phyloP scores from a whole-genome alignment of 2,797 vertebrate genomes.

The Rhincodon typus region DNA sequence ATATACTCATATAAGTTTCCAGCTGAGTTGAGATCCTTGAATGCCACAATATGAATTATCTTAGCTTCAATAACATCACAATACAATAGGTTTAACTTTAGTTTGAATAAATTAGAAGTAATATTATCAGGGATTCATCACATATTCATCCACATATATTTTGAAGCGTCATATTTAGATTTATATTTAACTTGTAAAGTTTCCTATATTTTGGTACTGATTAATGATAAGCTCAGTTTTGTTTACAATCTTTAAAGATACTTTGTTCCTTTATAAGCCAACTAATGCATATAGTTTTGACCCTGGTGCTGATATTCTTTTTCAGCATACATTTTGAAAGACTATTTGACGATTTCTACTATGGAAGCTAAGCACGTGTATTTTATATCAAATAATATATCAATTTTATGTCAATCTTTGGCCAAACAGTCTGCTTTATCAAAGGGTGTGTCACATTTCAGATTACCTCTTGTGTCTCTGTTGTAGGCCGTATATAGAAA shows the following conservation, averaged over 20 bases:
- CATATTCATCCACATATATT: background rate
- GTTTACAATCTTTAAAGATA: background rate
- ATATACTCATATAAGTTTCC: background rate
- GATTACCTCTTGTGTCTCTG: background rate
- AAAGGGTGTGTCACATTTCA: conserved; percentile 19
- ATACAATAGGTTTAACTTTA: background rate
- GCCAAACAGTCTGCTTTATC: background rate
- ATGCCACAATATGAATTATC: background rate
- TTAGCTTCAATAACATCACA: background rate
- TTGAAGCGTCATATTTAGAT: background rate
- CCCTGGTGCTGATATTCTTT: background rate
- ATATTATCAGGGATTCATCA: background rate
- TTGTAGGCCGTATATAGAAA: background rate
- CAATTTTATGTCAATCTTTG: background rate
- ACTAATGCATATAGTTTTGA: background rate
- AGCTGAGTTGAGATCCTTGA: background rate
- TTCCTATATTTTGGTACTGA: background rate
- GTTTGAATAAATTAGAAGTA: background rate
- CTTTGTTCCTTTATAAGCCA: background rate
- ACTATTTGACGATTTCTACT: background rate
- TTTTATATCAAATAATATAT: background rate
- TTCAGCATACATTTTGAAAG: background rate
- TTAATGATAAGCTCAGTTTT: background rate
- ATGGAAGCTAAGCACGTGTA: background rate
- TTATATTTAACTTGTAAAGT: background rate